A percentile compares a stretch with the other conserved stretches of the same genome.
These are phyloP conservation scores for Pterostichus niger DNA, from an alignment of 2,888 invertebrate genomes.

Conservation along the genomic window DNA sequence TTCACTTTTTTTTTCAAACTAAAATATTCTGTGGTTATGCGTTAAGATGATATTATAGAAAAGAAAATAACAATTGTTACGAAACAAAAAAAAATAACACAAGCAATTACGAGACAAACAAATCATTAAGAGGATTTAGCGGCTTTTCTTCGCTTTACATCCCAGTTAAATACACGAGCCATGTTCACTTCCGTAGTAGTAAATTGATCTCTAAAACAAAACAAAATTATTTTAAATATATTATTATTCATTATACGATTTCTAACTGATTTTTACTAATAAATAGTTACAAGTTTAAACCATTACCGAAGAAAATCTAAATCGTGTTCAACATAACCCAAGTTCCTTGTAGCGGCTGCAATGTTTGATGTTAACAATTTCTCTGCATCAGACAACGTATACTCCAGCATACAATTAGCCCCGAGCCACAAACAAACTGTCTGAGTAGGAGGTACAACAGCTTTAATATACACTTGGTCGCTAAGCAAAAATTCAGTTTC, in stretches of 20 bases:
- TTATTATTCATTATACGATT: too few species aligned
- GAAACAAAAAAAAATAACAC: neutral
- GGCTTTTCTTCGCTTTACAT: conserved; percentile 94
- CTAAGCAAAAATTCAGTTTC: conserved; percentile 95
- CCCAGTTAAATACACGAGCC: conserved; percentile 99
- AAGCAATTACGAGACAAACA: conserved; percentile 17
- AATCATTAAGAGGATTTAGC: conserved; percentile 77
- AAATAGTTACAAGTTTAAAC: conserved; percentile 43
- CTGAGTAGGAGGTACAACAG: conserved; percentile 92
- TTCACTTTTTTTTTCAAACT: conserved; percentile 39
- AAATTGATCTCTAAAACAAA: conserved; percentile 89
- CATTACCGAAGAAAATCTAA: conserved; percentile 91
- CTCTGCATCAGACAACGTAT: conserved; percentile 94
- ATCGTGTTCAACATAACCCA: conserved; percentile 93
- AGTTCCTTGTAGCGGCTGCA: conserved; percentile 89
- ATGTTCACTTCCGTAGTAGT: conserved; percentile 99
- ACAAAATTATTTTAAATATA: neutral
- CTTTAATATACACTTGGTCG: conserved; percentile 90
- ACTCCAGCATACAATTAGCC: conserved; percentile 98
- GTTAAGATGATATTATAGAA: conserved; percentile 32
- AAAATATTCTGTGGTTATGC: conserved; percentile 24
- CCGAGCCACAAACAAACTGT: conserved; percentile 92
- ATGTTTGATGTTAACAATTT: conserved; percentile 90
- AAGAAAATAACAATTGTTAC: conserved; percentile 21
- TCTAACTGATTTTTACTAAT: neutral